Evolutionary conservation across 2,113 vertebrate genomes (phyloP), one percentile per base, ranked within the genome.

Genomic region (Oryzias curvinotus): DNA sequence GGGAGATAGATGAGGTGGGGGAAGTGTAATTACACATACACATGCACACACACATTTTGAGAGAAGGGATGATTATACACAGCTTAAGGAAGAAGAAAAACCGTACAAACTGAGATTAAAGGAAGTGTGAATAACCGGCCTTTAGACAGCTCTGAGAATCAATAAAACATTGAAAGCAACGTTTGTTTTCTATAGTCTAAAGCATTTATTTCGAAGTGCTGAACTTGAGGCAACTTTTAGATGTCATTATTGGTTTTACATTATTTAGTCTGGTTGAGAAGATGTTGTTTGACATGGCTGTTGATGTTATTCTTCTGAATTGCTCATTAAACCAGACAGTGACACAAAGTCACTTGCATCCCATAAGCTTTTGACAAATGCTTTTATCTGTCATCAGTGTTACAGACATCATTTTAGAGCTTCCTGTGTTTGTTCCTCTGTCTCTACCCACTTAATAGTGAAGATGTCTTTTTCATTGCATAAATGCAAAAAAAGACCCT

Each of bases 1-100:
- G 55, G 54, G 89, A 91, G 67, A 91, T 93, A 55, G 90, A 92
- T 26, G 78, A 91, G 89, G 90, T 91, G 73, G 48, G 53, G 53
- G 55, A 23, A 57, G 25, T 55, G 65, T 62, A 53, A 60, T 65
- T 57, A 52, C 58, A 69, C 67, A 67, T n/a, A 67, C 65, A 26
- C 46, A 56, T 41, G 56, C 54, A 57, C 61, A 28, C 56, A 62
- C 62, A 59, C 53, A 56, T 49, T 54, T 59, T 30, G 56, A 57
- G 48, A 68, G 52, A 71, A 10, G 55, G 57, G 48, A 49, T 57
- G 18, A 66, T 71, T 53, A 62, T 53, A 46, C 72, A 72, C 21
- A 62, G 57, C 70, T 30, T 14, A 61, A 64, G 52, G 57, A 59
- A 14, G 63, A 77, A 58, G 28, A 52, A 25, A 62, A 60, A 74